Percentiles rank a stretch among this genome's conserved stretches.
These are phyloP conservation scores for Cepaea hortensis DNA, from an alignment of 2,888 invertebrate species.

Conservation along the genomic window DNA sequence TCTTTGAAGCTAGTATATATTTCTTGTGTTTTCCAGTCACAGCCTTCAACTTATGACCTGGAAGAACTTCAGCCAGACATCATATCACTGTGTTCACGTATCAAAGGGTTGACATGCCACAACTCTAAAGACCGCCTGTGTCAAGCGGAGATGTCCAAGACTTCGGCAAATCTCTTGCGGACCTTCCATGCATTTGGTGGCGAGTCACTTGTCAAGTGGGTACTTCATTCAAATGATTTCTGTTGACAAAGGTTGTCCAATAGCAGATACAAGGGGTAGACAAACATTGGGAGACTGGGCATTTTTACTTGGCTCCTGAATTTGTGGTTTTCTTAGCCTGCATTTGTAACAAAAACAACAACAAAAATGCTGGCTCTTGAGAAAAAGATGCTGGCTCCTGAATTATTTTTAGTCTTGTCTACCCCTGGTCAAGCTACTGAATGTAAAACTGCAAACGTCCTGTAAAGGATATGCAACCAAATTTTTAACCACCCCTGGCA, in stretches of 20 bases:
- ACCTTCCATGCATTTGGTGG: slow-evolving; percentile 73
- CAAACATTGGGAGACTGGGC: too few species aligned
- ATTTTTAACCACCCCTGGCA: too few species aligned
- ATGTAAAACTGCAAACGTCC: too few species aligned
- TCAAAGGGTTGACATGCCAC: slow-evolving; percentile 78
- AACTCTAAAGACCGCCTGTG: slow-evolving; percentile 80
- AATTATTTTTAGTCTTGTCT: too few species aligned
- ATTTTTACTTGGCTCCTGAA: too few species aligned
- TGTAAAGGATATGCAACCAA: too few species aligned
- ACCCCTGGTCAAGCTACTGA: too few species aligned
- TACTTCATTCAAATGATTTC: neutral
- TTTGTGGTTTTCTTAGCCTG: too few species aligned
- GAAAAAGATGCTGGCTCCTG: too few species aligned
- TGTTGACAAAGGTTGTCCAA: neutral
- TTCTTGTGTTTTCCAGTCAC: slow-evolving; percentile 56
- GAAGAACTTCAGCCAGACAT: slow-evolving; percentile 79
- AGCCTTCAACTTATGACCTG: slow-evolving; percentile 75
- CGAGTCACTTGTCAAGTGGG: slow-evolving; percentile 41
- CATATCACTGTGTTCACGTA: slow-evolving; percentile 78
- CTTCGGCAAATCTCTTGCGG: slow-evolving; percentile 78
- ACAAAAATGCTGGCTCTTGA: too few species aligned
- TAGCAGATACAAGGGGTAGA: too few species aligned
- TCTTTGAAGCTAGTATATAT: neutral
- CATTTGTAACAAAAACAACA: too few species aligned
- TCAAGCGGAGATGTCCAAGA: slow-evolving; percentile 81